Evolutionary conservation across 2,113 vertebrate genomes (phyloP).

Genomic region (Glaucidium brasilianum): DNA sequence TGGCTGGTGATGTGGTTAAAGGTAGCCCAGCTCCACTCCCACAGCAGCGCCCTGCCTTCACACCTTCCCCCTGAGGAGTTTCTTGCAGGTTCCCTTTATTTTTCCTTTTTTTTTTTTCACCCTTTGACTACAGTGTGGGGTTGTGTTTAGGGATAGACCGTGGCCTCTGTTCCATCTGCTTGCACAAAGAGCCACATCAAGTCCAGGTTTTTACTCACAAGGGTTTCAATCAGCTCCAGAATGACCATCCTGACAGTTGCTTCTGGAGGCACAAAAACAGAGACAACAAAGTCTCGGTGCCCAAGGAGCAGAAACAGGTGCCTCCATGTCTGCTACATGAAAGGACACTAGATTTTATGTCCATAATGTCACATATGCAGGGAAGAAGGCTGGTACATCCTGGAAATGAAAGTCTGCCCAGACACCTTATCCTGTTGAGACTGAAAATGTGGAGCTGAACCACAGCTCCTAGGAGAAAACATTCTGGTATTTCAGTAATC

Average conservation of each 20-base stretch:
- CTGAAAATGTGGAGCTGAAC: not conserved
- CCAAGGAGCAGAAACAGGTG: not conserved
- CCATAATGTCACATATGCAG: not conserved
- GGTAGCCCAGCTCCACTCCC: not conserved
- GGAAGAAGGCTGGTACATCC: not conserved
- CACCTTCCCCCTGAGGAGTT: not conserved
- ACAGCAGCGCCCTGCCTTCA: not conserved
- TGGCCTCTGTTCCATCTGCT: not conserved
- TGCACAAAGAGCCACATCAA: not conserved
- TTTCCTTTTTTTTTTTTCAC: not conserved
- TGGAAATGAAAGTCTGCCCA: not conserved
- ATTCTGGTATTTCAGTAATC: not conserved
- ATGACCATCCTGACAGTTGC: not conserved
- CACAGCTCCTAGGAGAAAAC: not conserved
- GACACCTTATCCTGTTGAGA: not conserved
- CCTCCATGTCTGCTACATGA: not conserved
- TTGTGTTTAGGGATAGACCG: not conserved
- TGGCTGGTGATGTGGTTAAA: not conserved
- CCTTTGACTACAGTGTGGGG: not conserved
- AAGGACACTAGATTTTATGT: not conserved
- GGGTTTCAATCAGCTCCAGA: not conserved
- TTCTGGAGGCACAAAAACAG: not conserved
- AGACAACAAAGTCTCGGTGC: not conserved
- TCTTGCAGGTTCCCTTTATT: not conserved
- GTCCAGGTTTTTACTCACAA: not conserved